Evolutionary conservation across 2,797 vertebrate genomes (phyloP), one percentile per base, ranked within the genome.

Genomic region (Dallia pectoralis): DNA sequence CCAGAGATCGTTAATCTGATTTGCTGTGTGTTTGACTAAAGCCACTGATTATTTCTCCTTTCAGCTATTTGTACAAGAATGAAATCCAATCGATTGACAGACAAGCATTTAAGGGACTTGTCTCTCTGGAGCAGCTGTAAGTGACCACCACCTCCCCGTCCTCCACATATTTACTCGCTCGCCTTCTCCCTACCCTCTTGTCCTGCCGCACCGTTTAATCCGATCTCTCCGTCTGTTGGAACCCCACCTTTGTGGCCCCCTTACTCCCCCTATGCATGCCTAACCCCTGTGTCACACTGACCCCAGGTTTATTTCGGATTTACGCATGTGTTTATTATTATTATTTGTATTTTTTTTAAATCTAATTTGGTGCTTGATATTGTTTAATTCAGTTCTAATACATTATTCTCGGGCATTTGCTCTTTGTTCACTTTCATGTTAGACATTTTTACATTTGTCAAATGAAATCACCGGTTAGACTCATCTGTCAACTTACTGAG

Each of bases 11-110:
- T 73, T 79, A 32, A 84, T 78, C 76, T 82, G 76, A 81, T 84
- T 22, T 22, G 22, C 40, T 61, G 62, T 69, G 68, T 69, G 88
- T 79, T 74, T 81, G 87, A 93, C 95, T 97, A 97, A 98, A 92
- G 87, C 90, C 87, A 89, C 91, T 93, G 92, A 94, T 92, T 95
- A 91, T 98, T 94, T 97, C 95, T 97, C 94, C 92, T 96, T 97
- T 91, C 97, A 99, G 97, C 95, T 99, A 99, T 96, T 95, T 99
- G 95, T 99, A 99, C 98, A 99, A 99, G 96, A 99, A 99, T 96
- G 97, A 99, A 96, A 99, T 99, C 96, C 96, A 98, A 93, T 93
- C 97, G 93, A 96, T 99, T 95, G 97, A 98, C 97, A 96, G 96
- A 94, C 95, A 99, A 93, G 97, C 98, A 85, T 99, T 99, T 97